Evolutionary conservation across 1,140 invertebrate species (phyloP).

Genomic region (Mamestra configurata): DNA sequence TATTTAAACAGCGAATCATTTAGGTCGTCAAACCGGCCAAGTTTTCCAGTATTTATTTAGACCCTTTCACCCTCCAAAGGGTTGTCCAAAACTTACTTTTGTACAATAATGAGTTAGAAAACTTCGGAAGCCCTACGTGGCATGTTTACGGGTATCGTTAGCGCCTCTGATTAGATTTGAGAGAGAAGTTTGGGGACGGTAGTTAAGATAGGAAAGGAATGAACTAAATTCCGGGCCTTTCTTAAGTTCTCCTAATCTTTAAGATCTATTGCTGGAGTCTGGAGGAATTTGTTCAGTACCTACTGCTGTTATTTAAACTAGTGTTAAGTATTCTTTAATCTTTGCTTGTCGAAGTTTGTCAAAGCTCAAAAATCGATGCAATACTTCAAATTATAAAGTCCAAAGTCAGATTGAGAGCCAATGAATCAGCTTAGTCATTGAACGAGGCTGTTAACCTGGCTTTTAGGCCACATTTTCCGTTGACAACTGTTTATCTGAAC

Average conservation of each 20-base stretch:
- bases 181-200: conserved; percentile 30
- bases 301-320: background rate
- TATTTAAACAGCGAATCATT: too few relatives aligned
- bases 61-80: conserved; percentile 5
- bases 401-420: too few relatives aligned
- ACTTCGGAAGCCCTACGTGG: conserved; percentile 34
- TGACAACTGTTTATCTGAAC: too few relatives aligned
- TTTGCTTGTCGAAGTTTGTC: background rate
- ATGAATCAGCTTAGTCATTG: too few relatives aligned
- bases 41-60: conserved; percentile 25
- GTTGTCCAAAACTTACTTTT: conserved; percentile 33
- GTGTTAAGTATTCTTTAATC: background rate
- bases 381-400: too few relatives aligned
- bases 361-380: too few relatives aligned
- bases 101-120: conserved; percentile 43
- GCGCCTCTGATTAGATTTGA: conserved; percentile 33
- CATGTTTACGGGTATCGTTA: conserved; percentile 39
- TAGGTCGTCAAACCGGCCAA: background rate
- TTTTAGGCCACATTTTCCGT: too few relatives aligned
- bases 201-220: conserved; percentile 39
- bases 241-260: background rate
- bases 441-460: too few relatives aligned
- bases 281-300: too few relatives aligned
- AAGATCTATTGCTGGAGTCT: conserved; percentile 11
- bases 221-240: background rate